Evolutionary conservation across 2,888 invertebrate species (phyloP).

Genomic region (Eumacrocentrus americanus): DNA sequence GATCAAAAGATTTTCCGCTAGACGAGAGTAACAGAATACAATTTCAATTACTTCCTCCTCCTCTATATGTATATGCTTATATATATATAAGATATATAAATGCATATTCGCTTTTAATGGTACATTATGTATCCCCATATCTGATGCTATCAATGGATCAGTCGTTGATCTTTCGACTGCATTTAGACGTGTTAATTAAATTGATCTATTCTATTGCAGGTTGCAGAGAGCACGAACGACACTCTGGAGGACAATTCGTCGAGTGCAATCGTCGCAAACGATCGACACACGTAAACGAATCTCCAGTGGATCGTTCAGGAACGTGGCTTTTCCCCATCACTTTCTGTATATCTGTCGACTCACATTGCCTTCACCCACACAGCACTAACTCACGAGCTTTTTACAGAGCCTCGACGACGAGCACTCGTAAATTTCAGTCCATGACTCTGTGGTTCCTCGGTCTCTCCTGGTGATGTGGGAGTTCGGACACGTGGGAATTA

Average conservation of each 20-base stretch:
- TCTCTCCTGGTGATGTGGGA: slow-evolving; percentile 1
- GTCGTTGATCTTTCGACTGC: too few species aligned
- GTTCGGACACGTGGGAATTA: slow-evolving; percentile 32
- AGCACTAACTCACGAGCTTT: slow-evolving; percentile 37
- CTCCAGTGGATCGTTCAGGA: not conserved
- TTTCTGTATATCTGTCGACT: slow-evolving; percentile 8
- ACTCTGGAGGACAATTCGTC: not conserved
- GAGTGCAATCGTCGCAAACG: not conserved
- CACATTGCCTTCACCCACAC: slow-evolving; percentile 36
- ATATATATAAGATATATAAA: too few species aligned
- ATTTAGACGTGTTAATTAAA: too few species aligned
- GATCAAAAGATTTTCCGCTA: slow-evolving; percentile 10
- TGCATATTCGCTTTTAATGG: too few species aligned
- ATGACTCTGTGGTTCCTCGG: slow-evolving; percentile 32
- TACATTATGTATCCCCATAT: too few species aligned
- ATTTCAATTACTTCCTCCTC: too few species aligned
- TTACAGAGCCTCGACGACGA: slow-evolving; percentile 28
- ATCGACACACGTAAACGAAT: not conserved
- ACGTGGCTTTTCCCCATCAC: not conserved
- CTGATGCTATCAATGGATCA: too few species aligned
- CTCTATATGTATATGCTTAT: too few species aligned
- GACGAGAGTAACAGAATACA: not conserved
- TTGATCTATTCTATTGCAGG: too few species aligned
- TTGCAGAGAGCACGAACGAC: too few species aligned
- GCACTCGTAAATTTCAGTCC: slow-evolving; percentile 40